Percentiles rank a stretch among this genome's conserved stretches.
These are phyloP conservation scores for Hafferia zeledoni DNA, from an alignment of 2,797 vertebrate species.

Conservation along the genomic window DNA sequence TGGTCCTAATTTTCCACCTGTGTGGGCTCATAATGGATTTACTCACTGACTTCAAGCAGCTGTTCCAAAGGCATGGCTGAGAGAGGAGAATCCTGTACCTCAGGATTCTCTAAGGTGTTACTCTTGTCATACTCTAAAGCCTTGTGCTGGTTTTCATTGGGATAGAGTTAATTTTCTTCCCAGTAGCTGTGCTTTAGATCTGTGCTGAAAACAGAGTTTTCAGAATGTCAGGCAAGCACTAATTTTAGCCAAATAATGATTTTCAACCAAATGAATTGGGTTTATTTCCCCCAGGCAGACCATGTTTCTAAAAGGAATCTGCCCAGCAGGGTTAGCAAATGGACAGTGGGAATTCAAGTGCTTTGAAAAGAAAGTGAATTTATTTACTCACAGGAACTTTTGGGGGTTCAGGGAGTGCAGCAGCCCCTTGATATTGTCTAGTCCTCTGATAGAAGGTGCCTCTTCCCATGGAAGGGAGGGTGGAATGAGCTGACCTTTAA, in stretches of 20 bases:
- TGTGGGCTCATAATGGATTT: not conserved
- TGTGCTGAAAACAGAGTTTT: not conserved
- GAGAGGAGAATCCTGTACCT: not conserved
- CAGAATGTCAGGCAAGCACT: rapidly evolving
- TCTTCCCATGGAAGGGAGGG: not conserved
- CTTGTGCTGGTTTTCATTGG: too few species aligned
- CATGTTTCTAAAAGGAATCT: not conserved
- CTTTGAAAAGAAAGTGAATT: not conserved
- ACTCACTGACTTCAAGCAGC: not conserved
- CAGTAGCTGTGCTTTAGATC: not conserved
- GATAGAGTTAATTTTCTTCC: not conserved
- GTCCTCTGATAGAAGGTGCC: not conserved
- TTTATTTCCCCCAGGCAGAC: not conserved
- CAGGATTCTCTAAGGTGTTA: not conserved
- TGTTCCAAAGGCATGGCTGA: not conserved
- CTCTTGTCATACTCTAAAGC: not conserved
- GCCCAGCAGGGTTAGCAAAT: not conserved
- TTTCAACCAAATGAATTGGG: not conserved
- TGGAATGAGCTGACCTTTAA: not conserved
- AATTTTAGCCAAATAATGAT: not conserved
- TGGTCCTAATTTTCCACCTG: not conserved
- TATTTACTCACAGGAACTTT: not conserved
- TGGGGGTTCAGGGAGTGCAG: not conserved
- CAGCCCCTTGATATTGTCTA: not conserved
- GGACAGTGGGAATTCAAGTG: rapidly evolving